Percentiles rank a stretch among this genome's conserved stretches.
Conservation (phyloP, 2,797 vertebrate genomes). For the Lacerta agilis region DNA sequence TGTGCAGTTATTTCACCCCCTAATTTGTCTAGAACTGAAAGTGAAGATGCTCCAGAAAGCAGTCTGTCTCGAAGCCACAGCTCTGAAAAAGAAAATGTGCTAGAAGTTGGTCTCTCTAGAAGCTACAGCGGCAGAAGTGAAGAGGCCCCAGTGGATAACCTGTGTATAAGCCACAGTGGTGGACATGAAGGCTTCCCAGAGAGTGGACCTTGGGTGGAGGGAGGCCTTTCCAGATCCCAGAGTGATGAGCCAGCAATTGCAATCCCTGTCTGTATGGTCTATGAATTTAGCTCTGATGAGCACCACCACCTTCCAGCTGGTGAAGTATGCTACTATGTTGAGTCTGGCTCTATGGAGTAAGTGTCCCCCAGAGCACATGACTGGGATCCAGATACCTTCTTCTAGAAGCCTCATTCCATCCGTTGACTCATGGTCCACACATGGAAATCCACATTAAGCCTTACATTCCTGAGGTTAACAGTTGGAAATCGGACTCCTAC, state of each 20-base stretch:
- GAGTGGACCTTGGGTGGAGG: neutral
- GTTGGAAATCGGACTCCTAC: neutral
- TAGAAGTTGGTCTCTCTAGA: neutral
- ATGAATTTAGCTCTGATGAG: neutral
- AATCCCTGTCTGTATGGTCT: neutral
- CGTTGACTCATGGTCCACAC: neutral
- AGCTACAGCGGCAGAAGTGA: neutral
- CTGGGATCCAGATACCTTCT: slow-evolving; percentile 7
- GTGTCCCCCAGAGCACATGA: neutral
- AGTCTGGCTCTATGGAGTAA: neutral
- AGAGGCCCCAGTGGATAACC: neutral
- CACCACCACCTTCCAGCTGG: neutral
- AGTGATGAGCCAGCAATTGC: rapidly evolving
- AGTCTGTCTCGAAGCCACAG: neutral
- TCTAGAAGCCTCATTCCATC: slow-evolving; percentile 36
- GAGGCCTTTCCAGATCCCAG: neutral
- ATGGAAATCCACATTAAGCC: slow-evolving; percentile 8
- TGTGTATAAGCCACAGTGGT: neutral
- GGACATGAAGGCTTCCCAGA: neutral
- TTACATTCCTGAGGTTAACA: neutral
- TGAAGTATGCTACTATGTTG: neutral
- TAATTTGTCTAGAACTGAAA: neutral
- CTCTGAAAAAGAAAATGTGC: neutral
- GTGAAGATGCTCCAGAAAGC: slow-evolving; percentile 5
- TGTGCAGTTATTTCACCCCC: slow-evolving; percentile 8